Conservation (phyloP, 2,888 invertebrate genomes). For the Ligdia adustata region DNA sequence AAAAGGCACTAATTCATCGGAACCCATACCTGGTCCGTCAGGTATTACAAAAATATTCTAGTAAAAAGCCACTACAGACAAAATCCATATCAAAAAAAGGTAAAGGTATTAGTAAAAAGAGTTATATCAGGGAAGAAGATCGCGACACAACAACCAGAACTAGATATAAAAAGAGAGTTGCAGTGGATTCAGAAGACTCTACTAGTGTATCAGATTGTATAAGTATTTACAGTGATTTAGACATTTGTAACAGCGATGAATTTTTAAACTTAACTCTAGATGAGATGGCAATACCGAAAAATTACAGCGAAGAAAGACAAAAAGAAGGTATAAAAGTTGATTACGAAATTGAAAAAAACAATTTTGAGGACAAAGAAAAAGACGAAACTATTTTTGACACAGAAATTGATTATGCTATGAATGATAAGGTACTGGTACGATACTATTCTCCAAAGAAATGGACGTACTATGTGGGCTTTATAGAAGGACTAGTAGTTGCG, state of each 20-base stretch:
- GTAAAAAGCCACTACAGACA: conserved; percentile 3
- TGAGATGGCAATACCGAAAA: conserved; percentile 17
- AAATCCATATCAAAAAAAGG: conserved; percentile 19
- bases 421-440: conserved; percentile 23
- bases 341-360: conserved; percentile 7
- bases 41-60: conserved; percentile 12
- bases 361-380: conserved; percentile 6
- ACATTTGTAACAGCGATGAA: conserved; percentile 13
- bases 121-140: conserved; percentile 14
- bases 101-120: conserved; percentile 27
- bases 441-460: conserved; percentile 20
- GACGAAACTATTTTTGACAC: background rate
- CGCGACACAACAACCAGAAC: conserved; percentile 11
- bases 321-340: conserved; percentile 1
- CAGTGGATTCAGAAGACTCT: conserved; percentile 17
- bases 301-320: conserved; percentile 5
- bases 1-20: conserved; percentile 11
- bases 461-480: conserved; percentile 20
- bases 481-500: conserved; percentile 24
- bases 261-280: conserved; percentile 9
- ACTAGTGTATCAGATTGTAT: conserved; percentile 25
- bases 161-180: conserved; percentile 11
- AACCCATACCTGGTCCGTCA: conserved; percentile 17
- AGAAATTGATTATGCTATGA: conserved; percentile 14
- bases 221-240: conserved; percentile 25